A percentile compares a stretch with the other conserved stretches of the same genome.
phyloP scores from a whole-genome alignment of 1,140 invertebrate genomes.

The Hormaphis cornu region DNA sequence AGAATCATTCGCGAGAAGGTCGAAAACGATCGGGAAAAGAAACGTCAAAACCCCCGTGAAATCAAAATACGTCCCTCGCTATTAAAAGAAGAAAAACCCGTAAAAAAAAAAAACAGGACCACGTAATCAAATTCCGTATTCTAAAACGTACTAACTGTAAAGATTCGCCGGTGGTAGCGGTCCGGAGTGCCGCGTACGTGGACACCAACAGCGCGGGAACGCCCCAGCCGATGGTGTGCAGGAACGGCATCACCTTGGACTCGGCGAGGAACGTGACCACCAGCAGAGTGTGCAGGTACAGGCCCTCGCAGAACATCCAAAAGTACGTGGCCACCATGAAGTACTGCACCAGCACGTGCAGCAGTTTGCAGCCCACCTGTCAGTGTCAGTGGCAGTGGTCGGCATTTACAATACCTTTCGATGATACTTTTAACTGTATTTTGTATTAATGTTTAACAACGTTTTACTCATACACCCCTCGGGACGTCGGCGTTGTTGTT shows the following conservation, averaged over 20 bases:
- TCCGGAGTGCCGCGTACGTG: conserved; percentile 35
- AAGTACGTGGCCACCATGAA: conserved; percentile 67
- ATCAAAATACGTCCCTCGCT: no score
- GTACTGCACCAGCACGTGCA: conserved; percentile 48
- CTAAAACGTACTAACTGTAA: conserved; percentile 36
- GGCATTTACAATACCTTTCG: neutral
- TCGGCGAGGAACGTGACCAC: conserved; percentile 65
- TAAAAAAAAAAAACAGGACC: neutral
- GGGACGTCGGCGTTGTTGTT: no score
- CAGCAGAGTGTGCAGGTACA: conserved; percentile 70
- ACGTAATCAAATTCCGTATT: neutral
- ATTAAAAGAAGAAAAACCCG: neutral
- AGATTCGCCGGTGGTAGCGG: conserved; percentile 33
- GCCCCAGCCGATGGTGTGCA: conserved; percentile 65
- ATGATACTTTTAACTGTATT: no score
- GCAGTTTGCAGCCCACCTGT: conserved; percentile 38
- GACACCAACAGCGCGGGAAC: conserved; percentile 37
- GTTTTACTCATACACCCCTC: no score
- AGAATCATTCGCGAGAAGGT: no score
- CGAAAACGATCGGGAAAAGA: no score
- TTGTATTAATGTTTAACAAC: no score
- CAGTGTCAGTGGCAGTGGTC: no score
- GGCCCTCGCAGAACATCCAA: conserved; percentile 74
- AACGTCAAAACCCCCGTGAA: no score
- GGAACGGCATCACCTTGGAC: conserved; percentile 51